Evolutionary conservation across 2,797 vertebrate genomes (phyloP).

Genomic region (Hypotaenidia philippensis): DNA sequence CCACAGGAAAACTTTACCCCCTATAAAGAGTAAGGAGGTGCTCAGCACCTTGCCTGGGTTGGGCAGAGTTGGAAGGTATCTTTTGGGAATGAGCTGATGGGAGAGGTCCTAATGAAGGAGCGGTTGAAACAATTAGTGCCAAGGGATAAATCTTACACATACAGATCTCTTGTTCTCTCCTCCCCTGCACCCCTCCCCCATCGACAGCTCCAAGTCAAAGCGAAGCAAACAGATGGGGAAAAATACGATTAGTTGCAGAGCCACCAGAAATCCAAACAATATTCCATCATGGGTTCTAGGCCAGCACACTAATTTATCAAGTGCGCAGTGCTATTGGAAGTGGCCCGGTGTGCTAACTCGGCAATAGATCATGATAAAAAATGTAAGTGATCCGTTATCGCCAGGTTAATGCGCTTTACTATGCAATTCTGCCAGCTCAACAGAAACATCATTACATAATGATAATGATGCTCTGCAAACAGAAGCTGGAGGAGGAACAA

Average conservation of each 20-base stretch:
- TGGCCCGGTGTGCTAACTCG: slow-evolving; percentile 24
- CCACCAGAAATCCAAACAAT: slow-evolving; percentile 61
- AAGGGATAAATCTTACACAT: not conserved
- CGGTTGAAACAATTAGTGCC: slow-evolving; percentile 1
- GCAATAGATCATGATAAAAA: slow-evolving; percentile 72
- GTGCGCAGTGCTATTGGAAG: not conserved
- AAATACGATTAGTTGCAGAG: slow-evolving; percentile 56
- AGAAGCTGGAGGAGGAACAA: not conserved
- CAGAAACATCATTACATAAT: slow-evolving; percentile 67
- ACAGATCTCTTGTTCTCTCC: not conserved
- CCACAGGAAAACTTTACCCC: not conserved
- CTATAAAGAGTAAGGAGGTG: not conserved
- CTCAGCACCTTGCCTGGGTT: not conserved
- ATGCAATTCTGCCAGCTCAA: slow-evolving; percentile 55
- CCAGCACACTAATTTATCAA: slow-evolving; percentile 49
- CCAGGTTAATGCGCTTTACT: slow-evolving; percentile 60
- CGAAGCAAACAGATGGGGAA: slow-evolving; percentile 59
- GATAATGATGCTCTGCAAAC: slow-evolving; percentile 28
- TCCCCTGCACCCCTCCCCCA: not conserved
- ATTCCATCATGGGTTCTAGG: slow-evolving; percentile 59
- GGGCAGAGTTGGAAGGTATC: not conserved
- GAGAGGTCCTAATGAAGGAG: not conserved
- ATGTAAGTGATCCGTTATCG: slow-evolving; percentile 52
- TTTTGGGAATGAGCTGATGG: not conserved
- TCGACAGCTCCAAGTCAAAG: not conserved